Evolutionary conservation across 1,140 invertebrate genomes (phyloP).

Genomic region (Euura saliciscinereae): DNA sequence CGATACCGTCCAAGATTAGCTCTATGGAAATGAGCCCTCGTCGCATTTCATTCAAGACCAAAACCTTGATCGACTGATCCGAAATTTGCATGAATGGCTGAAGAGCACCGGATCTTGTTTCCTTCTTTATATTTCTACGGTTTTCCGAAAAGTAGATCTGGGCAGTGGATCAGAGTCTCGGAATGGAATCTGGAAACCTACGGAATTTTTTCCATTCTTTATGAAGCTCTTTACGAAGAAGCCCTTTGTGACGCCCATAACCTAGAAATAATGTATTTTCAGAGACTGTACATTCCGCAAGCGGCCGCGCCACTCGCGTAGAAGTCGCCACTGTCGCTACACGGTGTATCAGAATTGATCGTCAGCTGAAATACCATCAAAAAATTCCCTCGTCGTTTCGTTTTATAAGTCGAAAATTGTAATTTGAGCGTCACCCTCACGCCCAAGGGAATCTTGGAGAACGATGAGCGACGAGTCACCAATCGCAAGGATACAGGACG

Average conservation of each 20-base stretch:
- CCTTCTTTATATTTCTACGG: too few relatives aligned
- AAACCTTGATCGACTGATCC: too few relatives aligned
- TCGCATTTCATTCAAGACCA: too few relatives aligned
- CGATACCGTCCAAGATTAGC: too few relatives aligned
- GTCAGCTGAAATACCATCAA: neutral
- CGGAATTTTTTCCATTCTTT: too few relatives aligned
- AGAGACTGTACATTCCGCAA: neutral
- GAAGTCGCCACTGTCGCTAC: constrained; percentile 4
- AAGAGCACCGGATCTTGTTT: too few relatives aligned
- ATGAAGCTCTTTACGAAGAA: too few relatives aligned
- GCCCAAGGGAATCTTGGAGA: neutral
- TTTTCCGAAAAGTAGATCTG: too few relatives aligned
- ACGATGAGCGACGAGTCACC: neutral
- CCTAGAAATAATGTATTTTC: neutral
- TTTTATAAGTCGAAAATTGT: neutral
- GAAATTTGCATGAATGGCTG: too few relatives aligned
- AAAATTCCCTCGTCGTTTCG: neutral
- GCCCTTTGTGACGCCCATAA: neutral
- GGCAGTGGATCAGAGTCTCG: too few relatives aligned
- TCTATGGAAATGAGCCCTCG: too few relatives aligned
- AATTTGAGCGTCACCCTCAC: neutral
- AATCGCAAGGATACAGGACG: neutral
- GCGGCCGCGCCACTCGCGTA: neutral
- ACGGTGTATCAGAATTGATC: neutral
- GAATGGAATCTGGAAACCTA: too few relatives aligned